These are phyloP conservation scores for Ophiothrix spiculata DNA, from an alignment of 35 echinoderm and acorn worm species.

Conservation along the genomic window DNA sequence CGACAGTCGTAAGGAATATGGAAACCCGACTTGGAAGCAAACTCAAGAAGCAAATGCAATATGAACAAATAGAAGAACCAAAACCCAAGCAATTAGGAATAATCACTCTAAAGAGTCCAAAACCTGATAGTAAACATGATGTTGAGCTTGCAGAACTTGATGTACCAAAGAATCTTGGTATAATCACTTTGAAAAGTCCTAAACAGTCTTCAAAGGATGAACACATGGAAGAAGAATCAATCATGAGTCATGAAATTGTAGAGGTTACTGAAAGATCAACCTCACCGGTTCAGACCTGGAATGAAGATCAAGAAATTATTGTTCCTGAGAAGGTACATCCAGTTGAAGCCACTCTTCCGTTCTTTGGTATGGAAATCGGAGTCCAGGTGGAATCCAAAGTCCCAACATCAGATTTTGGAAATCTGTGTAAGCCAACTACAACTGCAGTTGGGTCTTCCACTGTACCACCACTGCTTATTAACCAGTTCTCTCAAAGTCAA, in stretches of 20 bases:
- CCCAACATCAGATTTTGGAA: neutral
- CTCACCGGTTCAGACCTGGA: neutral
- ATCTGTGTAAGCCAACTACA: neutral
- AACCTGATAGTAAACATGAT: neutral
- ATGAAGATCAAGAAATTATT: neutral
- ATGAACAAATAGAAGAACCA: neutral
- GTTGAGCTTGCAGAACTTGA: neutral
- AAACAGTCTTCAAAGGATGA: neutral
- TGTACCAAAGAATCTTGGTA: neutral
- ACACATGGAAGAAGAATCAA: no score
- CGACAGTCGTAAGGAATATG: constrained; percentile 10
- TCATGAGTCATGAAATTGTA: neutral
- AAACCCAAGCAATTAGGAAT: neutral
- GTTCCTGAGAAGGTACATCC: neutral
- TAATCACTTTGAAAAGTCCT: neutral
- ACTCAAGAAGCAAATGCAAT: neutral
- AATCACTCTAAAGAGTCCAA: neutral
- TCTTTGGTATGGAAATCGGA: neutral
- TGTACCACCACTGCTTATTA: neutral
- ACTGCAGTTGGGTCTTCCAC: neutral
- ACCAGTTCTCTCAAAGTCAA: neutral
- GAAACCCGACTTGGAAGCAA: constrained; percentile 15
- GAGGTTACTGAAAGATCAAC: constrained; percentile 20
- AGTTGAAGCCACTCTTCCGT: constrained; percentile 1
- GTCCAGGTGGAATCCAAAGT: neutral